Base-by-base conservation (phyloP, 2,888 invertebrate species). In the Toxonevra muliebris region DNA sequence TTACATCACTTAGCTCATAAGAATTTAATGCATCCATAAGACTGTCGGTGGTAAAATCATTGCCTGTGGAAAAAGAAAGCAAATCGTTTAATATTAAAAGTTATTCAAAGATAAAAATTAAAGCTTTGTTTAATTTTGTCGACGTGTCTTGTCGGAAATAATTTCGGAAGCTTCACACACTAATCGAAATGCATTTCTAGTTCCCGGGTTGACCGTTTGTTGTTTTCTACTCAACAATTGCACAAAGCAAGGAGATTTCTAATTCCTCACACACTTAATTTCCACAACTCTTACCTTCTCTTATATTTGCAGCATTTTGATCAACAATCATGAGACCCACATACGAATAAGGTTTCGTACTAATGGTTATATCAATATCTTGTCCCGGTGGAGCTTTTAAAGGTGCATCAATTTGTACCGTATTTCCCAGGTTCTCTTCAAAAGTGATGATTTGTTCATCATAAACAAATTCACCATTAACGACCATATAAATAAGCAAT, bases 271-370 rank as follows among this genome's bases (percentile, higher is more conserved):
- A n/a, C n/a, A n/a, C n/a, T n/a, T n/a, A n/a, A n/a, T n/a, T n/a
- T n/a, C n/a, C n/a, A n/a, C n/a, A n/a, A n/a, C n/a, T n/a, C 67
- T 69, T 91, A 78, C 94, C 93, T 50, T 88, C 87, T 79, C 91
- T 90, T 58, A 95, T 86, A 10, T 91, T 83, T 9, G 91, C 83
- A 1, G 93, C 91, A 79, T 92, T 92, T 82, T 95, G 91, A 85
- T 98, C 97, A 3, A 95, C 91, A 0, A 95, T 96, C 78, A 97
- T 87, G n/a, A 98, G 86, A 5, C 95, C 96, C 19, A 97, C 92
- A 76, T 92, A 91, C 0, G 97, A 95, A 77, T 95, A 93, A 0
- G 96, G 92, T 77, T 93, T 94, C 0, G 97, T 92, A 12, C 89
- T 88, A 55, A 97, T 90, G 0, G 90, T 89, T 15, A 98, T 87